Evolutionary conservation across 2,888 invertebrate species (phyloP).

Genomic region (Heliconius charithonia): DNA sequence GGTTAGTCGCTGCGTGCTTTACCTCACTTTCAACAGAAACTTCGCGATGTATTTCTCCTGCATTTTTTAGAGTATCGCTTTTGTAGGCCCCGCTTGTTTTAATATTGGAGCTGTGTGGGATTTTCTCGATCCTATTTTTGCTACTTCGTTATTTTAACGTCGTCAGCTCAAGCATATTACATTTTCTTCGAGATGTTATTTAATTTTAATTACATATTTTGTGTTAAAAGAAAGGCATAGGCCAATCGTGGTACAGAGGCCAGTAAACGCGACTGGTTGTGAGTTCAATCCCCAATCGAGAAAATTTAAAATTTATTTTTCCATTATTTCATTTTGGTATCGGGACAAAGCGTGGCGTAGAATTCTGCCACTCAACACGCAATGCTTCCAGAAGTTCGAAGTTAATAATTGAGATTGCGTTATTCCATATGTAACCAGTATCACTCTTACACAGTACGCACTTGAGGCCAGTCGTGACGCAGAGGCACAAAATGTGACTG

Average conservation of each 20-base stretch:
- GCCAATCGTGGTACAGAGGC: too few species aligned
- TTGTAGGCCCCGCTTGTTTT: conserved; percentile 78
- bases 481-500: too few species aligned
- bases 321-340: too few species aligned
- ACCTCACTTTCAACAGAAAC: conserved; percentile 81
- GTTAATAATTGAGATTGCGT: too few species aligned
- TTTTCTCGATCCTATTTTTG: conserved; percentile 60
- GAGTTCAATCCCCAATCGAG: too few species aligned
- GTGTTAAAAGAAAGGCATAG: not conserved
- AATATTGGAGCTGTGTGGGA: conserved; percentile 71
- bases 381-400: too few species aligned
- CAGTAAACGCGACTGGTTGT: too few species aligned
- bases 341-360: too few species aligned
- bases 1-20: conserved; percentile 82
- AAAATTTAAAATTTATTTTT: too few species aligned
- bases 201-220: not conserved
- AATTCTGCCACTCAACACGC: too few species aligned
- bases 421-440: not conserved
- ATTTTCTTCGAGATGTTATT: conserved; percentile 4
- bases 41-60: conserved; percentile 80
- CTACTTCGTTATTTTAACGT: conserved; percentile 42
- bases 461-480: too few species aligned
- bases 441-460: too few species aligned
- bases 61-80: conserved; percentile 83
- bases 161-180: not conserved